Conservation (phyloP, 2,797 vertebrate species). For the Xyrichtys novacula region DNA sequence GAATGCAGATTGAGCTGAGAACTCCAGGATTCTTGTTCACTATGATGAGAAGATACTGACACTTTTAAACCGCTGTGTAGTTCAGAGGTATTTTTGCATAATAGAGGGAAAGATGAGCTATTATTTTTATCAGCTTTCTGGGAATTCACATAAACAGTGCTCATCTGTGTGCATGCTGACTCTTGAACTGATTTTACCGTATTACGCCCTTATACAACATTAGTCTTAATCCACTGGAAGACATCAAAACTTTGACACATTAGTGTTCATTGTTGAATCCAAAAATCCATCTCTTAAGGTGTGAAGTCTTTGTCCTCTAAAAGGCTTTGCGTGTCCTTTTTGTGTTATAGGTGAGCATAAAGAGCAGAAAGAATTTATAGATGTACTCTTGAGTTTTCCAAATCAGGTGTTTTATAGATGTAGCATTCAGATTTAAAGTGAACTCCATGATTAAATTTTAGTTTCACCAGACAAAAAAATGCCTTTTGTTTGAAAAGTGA, state of each 20-base stretch:
- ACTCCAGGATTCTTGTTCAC: constrained; percentile 8
- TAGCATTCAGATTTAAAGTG: too few species aligned
- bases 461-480: too few species aligned
- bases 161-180: too few species aligned
- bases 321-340: neutral
- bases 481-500: too few species aligned
- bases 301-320: neutral
- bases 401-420: too few species aligned
- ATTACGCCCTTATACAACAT: too few species aligned
- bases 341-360: neutral
- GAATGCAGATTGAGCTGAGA: constrained; percentile 36
- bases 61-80: constrained; percentile 5
- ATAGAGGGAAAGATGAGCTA: constrained; percentile 7
- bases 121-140: constrained; percentile 1
- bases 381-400: too few species aligned
- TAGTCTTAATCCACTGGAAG: neutral
- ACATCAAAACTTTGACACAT: neutral
- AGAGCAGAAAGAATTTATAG: too few species aligned
- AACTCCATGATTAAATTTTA: too few species aligned
- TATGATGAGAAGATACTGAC: constrained; percentile 13
- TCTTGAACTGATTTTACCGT: too few species aligned
- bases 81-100: neutral
- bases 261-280: neutral
- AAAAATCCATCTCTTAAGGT: neutral
- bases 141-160: neutral